These are phyloP conservation scores for Podarcis muralis DNA, from an alignment of 2,113 vertebrate species.

Conservation along the genomic window DNA sequence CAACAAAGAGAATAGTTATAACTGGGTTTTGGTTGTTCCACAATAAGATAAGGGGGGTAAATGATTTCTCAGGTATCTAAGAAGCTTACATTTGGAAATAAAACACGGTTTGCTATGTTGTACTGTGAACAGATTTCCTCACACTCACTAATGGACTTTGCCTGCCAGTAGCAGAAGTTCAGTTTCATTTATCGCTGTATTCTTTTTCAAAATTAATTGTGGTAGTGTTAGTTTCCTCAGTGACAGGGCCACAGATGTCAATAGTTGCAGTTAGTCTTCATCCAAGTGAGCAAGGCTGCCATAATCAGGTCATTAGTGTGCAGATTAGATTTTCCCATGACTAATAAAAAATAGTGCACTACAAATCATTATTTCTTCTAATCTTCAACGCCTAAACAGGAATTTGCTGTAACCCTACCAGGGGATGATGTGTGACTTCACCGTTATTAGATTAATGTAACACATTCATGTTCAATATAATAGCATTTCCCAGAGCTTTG, in stretches of 20 bases:
- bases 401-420: background rate
- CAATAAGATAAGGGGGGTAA: background rate
- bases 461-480: constrained; percentile 8
- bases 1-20: background rate
- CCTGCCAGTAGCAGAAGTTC: background rate
- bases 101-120: background rate
- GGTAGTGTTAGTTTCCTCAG: constrained; percentile 16
- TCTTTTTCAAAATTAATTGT: background rate
- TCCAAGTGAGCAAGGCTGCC: constrained; percentile 17
- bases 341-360: constrained; percentile 1
- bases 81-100: background rate
- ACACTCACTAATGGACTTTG: background rate
- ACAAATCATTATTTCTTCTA: background rate
- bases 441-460: constrained; percentile 24
- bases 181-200: background rate
- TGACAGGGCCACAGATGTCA: constrained; percentile 19
- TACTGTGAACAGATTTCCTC: background rate
- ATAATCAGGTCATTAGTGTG: constrained; percentile 19
- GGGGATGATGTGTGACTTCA: background rate
- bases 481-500: background rate
- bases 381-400: background rate
- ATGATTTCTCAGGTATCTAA: background rate
- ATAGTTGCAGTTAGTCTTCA: background rate
- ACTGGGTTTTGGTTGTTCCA: background rate
- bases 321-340: constrained; percentile 10